These are phyloP conservation scores for Anthoptus insignis DNA, from an alignment of 2,888 invertebrate species.

Conservation along the genomic window DNA sequence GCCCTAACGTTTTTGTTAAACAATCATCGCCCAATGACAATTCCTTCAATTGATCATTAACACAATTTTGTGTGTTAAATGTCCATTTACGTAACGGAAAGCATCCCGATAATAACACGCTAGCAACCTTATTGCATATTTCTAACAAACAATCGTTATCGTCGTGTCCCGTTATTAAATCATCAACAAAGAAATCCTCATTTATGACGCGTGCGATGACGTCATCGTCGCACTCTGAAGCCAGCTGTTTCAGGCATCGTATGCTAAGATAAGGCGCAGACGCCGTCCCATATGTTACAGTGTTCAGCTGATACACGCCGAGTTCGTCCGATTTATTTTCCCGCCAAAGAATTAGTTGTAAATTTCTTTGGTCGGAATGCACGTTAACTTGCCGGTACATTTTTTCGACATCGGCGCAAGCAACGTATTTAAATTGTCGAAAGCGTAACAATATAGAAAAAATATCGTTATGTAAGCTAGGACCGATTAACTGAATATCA, in stretches of 20 bases:
- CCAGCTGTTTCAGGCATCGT: constrained; percentile 44
- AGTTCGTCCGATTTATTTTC: constrained; percentile 25
- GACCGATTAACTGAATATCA: constrained; percentile 49
- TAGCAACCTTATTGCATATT: constrained; percentile 1
- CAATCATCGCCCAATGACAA: constrained; percentile 27
- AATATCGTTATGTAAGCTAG: constrained; percentile 42
- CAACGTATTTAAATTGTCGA: constrained; percentile 43
- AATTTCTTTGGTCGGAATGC: constrained; percentile 47
- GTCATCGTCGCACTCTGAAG: constrained; percentile 43
- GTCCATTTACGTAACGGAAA: constrained; percentile 49
- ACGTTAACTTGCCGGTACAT: constrained; percentile 56
- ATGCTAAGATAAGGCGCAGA: constrained; percentile 49
- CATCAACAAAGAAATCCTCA: constrained; percentile 46
- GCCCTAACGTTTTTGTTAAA: constrained; percentile 42
- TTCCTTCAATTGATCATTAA: constrained; percentile 33
- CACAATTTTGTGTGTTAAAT: constrained; percentile 37
- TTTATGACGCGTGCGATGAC: constrained; percentile 38
- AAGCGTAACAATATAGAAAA: constrained; percentile 52
- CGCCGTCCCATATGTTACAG: constrained; percentile 50
- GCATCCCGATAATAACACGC: constrained; percentile 41
- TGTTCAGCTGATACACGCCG: constrained; percentile 45
- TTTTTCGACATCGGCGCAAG: constrained; percentile 34
- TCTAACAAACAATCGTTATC: neutral
- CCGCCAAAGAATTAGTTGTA: constrained; percentile 58
- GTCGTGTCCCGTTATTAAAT: constrained; percentile 41